phyloP scores from a whole-genome alignment of 2,888 invertebrate species.

The Deilephila elpenor region DNA sequence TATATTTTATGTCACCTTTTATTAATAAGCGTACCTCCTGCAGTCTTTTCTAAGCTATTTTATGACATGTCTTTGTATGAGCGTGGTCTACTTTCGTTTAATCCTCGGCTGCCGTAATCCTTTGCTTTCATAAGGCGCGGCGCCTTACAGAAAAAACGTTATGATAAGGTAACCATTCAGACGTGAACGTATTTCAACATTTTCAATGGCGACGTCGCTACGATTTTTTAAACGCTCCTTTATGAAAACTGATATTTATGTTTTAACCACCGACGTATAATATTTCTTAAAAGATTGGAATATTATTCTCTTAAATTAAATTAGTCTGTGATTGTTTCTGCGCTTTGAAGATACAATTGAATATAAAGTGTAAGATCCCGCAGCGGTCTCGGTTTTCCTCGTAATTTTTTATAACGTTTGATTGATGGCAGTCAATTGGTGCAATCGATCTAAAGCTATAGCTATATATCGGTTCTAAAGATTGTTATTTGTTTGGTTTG shows the following conservation, averaged over 20 bases:
- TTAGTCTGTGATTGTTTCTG: no score
- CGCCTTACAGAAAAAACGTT: conserved; percentile 49
- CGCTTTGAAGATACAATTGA: no score
- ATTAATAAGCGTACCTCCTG: not conserved
- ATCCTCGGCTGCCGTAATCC: conserved; percentile 49
- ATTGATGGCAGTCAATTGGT: no score
- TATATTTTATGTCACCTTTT: not conserved
- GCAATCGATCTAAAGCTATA: no score
- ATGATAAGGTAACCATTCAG: conserved; percentile 40
- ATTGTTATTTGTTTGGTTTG: no score
- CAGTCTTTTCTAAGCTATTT: conserved; percentile 6
- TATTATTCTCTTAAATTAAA: no score
- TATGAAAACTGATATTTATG: conserved; percentile 25
- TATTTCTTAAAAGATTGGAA: not conserved
- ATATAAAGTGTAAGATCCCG: no score
- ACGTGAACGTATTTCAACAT: not conserved
- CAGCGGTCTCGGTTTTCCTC: no score
- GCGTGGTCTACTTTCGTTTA: conserved; percentile 39
- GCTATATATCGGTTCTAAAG: no score
- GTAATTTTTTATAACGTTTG: no score
- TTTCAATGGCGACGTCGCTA: not conserved
- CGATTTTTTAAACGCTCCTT: not conserved
- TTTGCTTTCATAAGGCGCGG: conserved; percentile 53
- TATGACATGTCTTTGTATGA: conserved; percentile 32
- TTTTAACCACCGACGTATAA: not conserved